Percentiles rank a stretch among this genome's conserved stretches.
phyloP scores from a whole-genome alignment of 1,140 invertebrate genomes.

The Calliopsis andreniformis region DNA sequence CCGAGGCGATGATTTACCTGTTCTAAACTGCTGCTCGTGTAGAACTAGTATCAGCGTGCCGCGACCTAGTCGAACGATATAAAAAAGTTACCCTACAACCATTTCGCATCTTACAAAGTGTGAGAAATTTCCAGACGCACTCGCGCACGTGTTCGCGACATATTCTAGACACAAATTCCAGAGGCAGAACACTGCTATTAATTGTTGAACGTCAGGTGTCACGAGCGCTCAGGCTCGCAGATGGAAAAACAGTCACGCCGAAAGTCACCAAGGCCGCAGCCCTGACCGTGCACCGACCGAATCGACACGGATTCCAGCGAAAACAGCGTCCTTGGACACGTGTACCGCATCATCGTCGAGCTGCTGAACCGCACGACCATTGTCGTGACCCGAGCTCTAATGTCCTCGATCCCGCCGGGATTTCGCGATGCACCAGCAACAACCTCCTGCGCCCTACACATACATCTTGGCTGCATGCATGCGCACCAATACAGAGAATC shows the following conservation, averaged over 20 bases:
- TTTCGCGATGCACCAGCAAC: slow-evolving; percentile 24
- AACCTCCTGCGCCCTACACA: background rate
- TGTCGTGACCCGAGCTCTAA: slow-evolving; percentile 53
- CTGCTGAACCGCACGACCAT: slow-evolving; percentile 45
- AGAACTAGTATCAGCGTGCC: too few relatives aligned
- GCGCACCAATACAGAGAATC: background rate
- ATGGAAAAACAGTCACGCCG: background rate
- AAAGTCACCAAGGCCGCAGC: slow-evolving; percentile 15
- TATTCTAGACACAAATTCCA: too few relatives aligned
- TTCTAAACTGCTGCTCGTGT: too few relatives aligned
- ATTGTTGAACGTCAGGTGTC: too few relatives aligned
- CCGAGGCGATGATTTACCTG: too few relatives aligned
- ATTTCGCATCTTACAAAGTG: too few relatives aligned
- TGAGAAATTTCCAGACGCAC: too few relatives aligned
- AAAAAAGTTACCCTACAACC: too few relatives aligned
- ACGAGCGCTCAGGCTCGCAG: background rate
- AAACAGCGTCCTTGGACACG: slow-evolving; percentile 43
- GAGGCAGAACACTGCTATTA: too few relatives aligned
- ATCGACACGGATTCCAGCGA: slow-evolving; percentile 27
- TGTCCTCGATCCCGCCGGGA: slow-evolving; percentile 46
- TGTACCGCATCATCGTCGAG: slow-evolving; percentile 39
- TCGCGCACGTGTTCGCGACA: too few relatives aligned
- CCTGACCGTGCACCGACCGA: slow-evolving; percentile 23
- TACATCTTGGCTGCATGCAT: background rate
- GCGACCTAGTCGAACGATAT: too few relatives aligned